These are phyloP conservation scores for Zaprionus ornatus DNA, from an alignment of 1,140 invertebrate genomes.

Conservation along the genomic window DNA sequence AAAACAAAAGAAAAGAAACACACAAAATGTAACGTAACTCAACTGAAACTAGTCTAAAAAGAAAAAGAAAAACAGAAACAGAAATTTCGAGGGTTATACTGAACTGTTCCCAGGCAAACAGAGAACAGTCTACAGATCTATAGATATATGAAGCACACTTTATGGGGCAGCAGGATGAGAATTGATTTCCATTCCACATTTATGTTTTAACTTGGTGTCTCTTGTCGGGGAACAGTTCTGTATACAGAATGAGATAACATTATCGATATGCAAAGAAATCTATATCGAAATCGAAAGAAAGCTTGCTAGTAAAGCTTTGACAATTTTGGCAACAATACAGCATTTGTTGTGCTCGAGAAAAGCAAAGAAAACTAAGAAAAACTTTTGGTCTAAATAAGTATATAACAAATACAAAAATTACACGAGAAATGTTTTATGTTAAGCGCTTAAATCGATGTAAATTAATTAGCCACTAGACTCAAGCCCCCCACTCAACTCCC, in stretches of 20 bases:
- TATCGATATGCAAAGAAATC: conserved; percentile 16
- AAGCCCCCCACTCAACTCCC: conserved; percentile 3
- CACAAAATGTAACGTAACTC: conserved; percentile 72
- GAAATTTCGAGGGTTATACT: conserved; percentile 31
- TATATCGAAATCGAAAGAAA: conserved; percentile 31
- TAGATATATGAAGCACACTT: background rate
- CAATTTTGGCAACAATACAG: conserved; percentile 48
- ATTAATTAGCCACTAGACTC: conserved; percentile 60
- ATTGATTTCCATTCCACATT: background rate
- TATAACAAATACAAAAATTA: conserved; percentile 21
- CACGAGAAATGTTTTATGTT: conserved; percentile 63
- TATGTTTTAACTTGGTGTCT: background rate
- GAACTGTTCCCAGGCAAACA: background rate
- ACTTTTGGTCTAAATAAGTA: conserved; percentile 32
- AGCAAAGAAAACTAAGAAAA: conserved; percentile 20
- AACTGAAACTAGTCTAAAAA: conserved; percentile 78
- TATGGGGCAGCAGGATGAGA: background rate
- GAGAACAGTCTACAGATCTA: background rate
- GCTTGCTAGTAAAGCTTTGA: conserved; percentile 4
- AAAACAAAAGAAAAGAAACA: conserved; percentile 35
- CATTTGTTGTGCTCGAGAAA: conserved; percentile 64
- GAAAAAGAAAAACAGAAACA: conserved; percentile 32
- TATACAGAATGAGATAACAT: background rate
- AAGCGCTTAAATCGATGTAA: conserved; percentile 71
- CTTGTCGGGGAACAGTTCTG: background rate